phyloP scores from a whole-genome alignment of 2,797 vertebrate genomes.

The Hapalemur alaotrensis region DNA sequence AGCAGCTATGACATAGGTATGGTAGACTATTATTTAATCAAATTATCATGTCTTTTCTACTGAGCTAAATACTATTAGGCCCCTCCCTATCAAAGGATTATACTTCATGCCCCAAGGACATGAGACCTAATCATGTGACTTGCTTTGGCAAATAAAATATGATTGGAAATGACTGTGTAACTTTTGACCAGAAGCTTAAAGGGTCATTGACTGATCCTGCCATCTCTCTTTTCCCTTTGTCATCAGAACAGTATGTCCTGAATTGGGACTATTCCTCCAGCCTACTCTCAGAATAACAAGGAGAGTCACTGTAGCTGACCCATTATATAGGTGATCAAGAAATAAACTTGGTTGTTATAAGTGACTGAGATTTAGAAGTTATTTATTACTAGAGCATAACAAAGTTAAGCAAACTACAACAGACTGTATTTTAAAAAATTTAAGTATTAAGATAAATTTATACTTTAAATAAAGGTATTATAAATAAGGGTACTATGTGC shows the following conservation, averaged over 20 bases:
- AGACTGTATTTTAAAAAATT: background rate
- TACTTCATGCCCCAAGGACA: background rate
- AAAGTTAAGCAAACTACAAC: background rate
- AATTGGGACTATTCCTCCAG: background rate
- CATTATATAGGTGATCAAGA: background rate
- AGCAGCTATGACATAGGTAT: background rate
- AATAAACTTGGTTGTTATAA: background rate
- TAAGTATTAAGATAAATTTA: constrained; percentile 47
- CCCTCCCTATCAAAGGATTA: background rate
- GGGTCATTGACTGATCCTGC: background rate
- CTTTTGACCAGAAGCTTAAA: background rate
- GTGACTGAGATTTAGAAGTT: constrained; percentile 9
- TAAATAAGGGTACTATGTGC: background rate
- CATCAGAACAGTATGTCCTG: background rate
- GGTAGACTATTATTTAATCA: constrained; percentile 5
- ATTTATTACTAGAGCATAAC: background rate
- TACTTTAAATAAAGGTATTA: background rate
- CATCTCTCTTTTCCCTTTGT: background rate
- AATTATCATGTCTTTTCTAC: background rate
- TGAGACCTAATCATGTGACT: background rate
- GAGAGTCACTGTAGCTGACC: background rate
- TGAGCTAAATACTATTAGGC: background rate
- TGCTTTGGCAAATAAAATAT: constrained; percentile 17
- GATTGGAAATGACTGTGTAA: background rate
- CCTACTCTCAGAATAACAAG: background rate